These are phyloP conservation scores for Sterna hirundo DNA, from an alignment of 2,113 vertebrate genomes.

Conservation along the genomic window DNA sequence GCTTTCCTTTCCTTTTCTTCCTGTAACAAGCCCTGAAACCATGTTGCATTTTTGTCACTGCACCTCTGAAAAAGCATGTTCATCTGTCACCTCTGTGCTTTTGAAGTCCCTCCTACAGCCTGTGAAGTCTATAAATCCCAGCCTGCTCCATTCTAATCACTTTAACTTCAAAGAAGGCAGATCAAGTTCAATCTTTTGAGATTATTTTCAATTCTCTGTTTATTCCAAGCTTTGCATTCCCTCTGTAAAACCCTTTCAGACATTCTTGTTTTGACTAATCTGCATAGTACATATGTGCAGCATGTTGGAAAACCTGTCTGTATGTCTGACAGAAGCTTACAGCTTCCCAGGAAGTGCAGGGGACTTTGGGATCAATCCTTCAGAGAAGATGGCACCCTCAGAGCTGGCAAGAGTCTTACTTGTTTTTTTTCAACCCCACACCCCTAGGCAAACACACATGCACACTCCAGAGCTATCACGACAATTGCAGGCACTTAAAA, in stretches of 20 bases:
- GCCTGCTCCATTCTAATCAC: conserved; percentile 10
- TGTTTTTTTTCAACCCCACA: neutral
- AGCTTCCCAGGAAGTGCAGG: neutral
- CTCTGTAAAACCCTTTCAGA: neutral
- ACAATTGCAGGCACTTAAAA: neutral
- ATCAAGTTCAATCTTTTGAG: neutral
- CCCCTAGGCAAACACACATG: neutral
- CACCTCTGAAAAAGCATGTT: neutral
- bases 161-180: conserved; percentile 32
- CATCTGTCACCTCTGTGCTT: conserved; percentile 12
- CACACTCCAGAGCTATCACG: neutral
- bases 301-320: neutral
- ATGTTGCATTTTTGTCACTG: conserved; percentile 2
- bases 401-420: neutral
- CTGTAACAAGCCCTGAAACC: neutral
- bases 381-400: neutral
- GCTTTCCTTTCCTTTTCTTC: neutral
- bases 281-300: neutral
- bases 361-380: fast-evolving
- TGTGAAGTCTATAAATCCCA: neutral
- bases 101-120: conserved; percentile 20
- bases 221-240: neutral
- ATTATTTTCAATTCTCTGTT: conserved; percentile 6
- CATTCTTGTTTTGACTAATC: neutral
- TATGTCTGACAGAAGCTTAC: neutral